Evolutionary conservation across 1,140 invertebrate species (phyloP).

Genomic region (Drosophila watanabei): DNA sequence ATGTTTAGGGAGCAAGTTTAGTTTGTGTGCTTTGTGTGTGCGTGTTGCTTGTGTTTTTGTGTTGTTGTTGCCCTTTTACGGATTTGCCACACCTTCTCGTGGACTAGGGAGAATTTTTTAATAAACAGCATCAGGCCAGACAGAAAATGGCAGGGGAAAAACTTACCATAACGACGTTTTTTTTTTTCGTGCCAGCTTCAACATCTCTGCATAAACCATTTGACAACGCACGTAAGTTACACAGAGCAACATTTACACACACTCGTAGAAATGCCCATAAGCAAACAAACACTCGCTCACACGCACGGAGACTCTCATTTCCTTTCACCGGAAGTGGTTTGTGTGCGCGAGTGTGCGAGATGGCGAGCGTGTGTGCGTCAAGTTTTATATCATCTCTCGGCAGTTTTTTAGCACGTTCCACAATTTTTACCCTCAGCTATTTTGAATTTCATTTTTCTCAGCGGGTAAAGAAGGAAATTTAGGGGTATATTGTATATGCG

Average conservation of each 20-base stretch:
- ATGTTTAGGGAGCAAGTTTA: not conserved
- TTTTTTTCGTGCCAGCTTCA: not conserved
- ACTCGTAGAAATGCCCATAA: constrained; percentile 1
- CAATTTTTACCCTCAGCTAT: constrained; percentile 65
- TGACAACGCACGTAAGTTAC: constrained; percentile 52
- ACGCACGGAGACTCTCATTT: constrained; percentile 59
- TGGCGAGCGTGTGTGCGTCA: constrained; percentile 16
- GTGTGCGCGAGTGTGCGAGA: constrained; percentile 1
- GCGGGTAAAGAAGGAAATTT: not conserved
- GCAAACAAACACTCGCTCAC: constrained; percentile 32
- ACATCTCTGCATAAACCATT: constrained; percentile 29
- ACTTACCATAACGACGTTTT: constrained; percentile 18
- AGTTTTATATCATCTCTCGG: constrained; percentile 61
- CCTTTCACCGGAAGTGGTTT: constrained; percentile 49
- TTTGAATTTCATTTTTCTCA: constrained; percentile 72
- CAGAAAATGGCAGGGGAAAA: not conserved
- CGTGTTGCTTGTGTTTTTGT: not conserved
- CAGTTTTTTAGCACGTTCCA: constrained; percentile 59
- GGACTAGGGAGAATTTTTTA: constrained; percentile 37
- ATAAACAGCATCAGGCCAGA: constrained; percentile 37
- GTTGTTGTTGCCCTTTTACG: constrained; percentile 2
- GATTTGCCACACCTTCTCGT: constrained; percentile 14
- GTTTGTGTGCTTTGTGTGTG: not conserved
- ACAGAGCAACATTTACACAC: constrained; percentile 26
- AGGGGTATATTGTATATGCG: not conserved